phyloP scores from a whole-genome alignment of 2,797 vertebrate genomes.

The Scleropages formosus region DNA sequence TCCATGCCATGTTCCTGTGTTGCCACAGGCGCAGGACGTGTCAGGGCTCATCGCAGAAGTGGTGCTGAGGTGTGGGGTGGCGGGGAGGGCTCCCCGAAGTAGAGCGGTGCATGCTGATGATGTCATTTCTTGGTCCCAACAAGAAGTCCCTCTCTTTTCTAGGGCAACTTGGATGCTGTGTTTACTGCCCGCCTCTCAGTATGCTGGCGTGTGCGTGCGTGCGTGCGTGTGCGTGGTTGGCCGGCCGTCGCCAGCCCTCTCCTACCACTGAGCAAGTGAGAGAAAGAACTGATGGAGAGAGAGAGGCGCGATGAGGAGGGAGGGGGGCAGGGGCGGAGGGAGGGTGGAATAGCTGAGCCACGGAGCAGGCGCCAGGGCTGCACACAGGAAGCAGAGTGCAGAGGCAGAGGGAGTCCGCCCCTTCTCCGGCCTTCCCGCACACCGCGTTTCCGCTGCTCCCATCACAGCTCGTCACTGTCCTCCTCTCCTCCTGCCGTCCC shows the following conservation, averaged over 20 bases:
- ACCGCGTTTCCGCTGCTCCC: not conserved
- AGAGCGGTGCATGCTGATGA: constrained; percentile 73
- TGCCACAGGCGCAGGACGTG: constrained; percentile 9
- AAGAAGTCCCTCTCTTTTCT: constrained; percentile 9
- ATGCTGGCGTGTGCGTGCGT: constrained; percentile 36
- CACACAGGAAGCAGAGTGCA: not conserved
- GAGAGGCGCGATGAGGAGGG: no score
- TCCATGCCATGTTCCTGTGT: constrained; percentile 32
- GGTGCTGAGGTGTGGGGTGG: not conserved
- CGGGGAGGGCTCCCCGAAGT: not conserved
- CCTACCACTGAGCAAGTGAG: constrained; percentile 52
- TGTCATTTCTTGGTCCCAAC: constrained; percentile 59
- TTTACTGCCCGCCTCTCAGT: constrained; percentile 32
- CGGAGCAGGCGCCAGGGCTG: constrained; percentile 11
- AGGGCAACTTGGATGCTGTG: constrained; percentile 15
- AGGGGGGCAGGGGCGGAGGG: constrained; percentile 37
- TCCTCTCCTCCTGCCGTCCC: no score
- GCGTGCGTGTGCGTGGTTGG: constrained; percentile 39
- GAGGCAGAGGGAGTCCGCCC: not conserved
- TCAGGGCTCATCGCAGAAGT: not conserved
- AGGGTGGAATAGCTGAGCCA: not conserved
- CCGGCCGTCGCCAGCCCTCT: constrained; percentile 32
- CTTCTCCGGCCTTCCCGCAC: not conserved
- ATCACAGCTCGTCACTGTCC: not conserved
- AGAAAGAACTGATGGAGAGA: constrained; percentile 50